Evolutionary conservation across 2,888 invertebrate genomes (phyloP), one percentile per base, ranked within the genome.

Genomic region (Apeira syringaria): DNA sequence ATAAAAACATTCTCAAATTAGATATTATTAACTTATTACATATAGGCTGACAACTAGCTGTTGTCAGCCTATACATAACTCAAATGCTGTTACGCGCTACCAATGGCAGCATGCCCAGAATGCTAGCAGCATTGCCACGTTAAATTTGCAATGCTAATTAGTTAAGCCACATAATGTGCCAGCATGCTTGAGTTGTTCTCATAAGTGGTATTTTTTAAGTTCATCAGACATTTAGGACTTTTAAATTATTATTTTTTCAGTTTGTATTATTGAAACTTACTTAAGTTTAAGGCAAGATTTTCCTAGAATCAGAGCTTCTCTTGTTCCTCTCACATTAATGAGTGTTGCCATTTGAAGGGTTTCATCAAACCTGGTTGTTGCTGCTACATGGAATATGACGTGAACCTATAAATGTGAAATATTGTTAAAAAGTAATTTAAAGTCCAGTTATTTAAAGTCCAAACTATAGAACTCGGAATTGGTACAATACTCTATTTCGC

Each of bases 301-400:
- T 7, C 31, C 49, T 1, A 49, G 13, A 0, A 10, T 1, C 5
- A 49, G 6, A 1, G 6, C 15, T 26, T 94, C 92, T 68, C 95
- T 94, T 0, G 97, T 97, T 6, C 97, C 98, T 22, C 96, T 90
- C 0, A 97, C 94, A 74, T 98, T 99, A 75, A 97, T 92, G 39
- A 96, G 83, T 0, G 98, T 94, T 0, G 98, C 96, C 39, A 91
- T 91, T 63, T 94, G 94, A 11, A 99, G 85, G 0, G 93, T 90
- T 68, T 98, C 98, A 73, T 98, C 97, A 65, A 98, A 99, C 62
- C 94, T 93, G 43, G 83, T 76, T 0, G 85, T 87, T 0, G 89
- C 88, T 0, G 88, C 88, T 3, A 68, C 62, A 51, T 89, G 85
- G 51, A 77, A 74, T 29, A 86, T 70, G 5, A 83, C 55, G 5